Base-by-base conservation (phyloP, 1,140 invertebrate genomes). In the Zaprionus davidi region DNA sequence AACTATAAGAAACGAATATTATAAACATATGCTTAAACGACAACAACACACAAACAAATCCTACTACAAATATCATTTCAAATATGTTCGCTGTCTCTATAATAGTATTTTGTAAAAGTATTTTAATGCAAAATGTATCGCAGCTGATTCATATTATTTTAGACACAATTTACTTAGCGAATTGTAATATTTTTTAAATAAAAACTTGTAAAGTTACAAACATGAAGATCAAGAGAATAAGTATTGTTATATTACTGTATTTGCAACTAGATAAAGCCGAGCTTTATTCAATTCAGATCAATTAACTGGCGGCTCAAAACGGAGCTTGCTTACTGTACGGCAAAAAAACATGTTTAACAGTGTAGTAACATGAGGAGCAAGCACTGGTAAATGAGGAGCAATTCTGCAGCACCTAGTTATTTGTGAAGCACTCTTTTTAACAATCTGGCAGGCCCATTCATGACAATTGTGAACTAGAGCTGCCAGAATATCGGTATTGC, bases 171-270 rank as follows among this genome's bases (percentile, higher is more conserved):
- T 87, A 82, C 73, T 79, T 87, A 87, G 84, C 81, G 68, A 87
- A 87, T 87, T 87, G 81, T 90, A 81, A 88, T 88, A 87, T 84
- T 90, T 87, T 83, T 73, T 69, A 79, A 85, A 87, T 79, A 88
- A 88, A 82, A 78, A 88, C 84, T 87, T 87, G 68, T 88, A 80
- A 86, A 86, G 83, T 86, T 86, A 78, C 3, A 58, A 71, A 57
- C 11, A 41, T 64, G 63, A 46, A 34, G 41, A 70, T 31, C 0
- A 0, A 38, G 22, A n/a, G 9, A 17, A 31, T 12, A 5, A 3
- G 2, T 41, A 9, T 66, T 24, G 1, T 17, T 13, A 22, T 6
- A 1, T 34, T 31, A 9, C 1, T 22, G 22, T 22, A 2, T 56
- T 56, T 56, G 13, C 34, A 26, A 20, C 11, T 5, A 38, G 12